phyloP scores from a whole-genome alignment of 2,888 invertebrate species.

The Carabus problematicus region DNA sequence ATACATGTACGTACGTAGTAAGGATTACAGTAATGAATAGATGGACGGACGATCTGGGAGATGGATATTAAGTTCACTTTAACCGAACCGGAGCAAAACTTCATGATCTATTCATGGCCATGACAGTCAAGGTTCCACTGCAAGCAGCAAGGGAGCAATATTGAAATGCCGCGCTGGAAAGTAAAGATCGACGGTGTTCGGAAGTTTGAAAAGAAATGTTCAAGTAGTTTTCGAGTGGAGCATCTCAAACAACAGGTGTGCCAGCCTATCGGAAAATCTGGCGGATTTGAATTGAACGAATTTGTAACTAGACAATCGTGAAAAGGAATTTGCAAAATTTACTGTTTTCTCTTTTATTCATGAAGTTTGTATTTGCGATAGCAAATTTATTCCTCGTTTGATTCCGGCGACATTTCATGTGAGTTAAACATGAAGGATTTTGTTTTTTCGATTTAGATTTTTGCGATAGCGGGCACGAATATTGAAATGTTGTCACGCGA shows the following conservation, averaged over 20 bases:
- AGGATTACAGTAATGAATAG: too few relatives aligned
- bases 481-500: too few relatives aligned
- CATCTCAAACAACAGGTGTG: conserved; percentile 27
- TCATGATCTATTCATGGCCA: too few relatives aligned
- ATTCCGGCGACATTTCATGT: too few relatives aligned
- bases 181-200: conserved; percentile 2
- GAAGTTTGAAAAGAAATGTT: neutral
- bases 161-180: conserved; percentile 6
- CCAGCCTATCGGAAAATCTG: conserved; percentile 17
- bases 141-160: conserved; percentile 5
- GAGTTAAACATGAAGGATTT: too few relatives aligned
- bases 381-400: conserved; percentile 24
- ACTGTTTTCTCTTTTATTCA: conserved; percentile 28
- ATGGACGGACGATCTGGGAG: too few relatives aligned
- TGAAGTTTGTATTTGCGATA: conserved; percentile 29
- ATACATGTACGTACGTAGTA: too few relatives aligned
- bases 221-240: conserved; percentile 19
- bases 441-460: too few relatives aligned
- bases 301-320: conserved; percentile 13
- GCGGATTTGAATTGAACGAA: conserved; percentile 26
- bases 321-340: conserved; percentile 25
- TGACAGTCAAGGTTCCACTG: too few relatives aligned
- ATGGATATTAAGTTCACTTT: too few relatives aligned
- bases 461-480: too few relatives aligned
- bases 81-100: too few relatives aligned